Evolutionary conservation across 2,797 vertebrate species (phyloP).

Genomic region (Capromys pilorides): DNA sequence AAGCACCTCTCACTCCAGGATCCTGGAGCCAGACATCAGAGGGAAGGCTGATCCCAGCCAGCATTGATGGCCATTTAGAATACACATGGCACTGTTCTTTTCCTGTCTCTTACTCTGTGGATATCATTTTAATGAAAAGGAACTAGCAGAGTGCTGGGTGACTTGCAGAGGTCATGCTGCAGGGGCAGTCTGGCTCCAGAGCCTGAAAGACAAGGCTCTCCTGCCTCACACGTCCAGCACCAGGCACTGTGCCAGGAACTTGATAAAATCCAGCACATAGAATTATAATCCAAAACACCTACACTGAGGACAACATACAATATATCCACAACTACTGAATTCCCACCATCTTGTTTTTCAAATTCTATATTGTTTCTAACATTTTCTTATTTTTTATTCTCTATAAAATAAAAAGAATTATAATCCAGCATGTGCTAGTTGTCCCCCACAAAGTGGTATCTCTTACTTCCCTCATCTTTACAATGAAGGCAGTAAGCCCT

Average conservation of each 20-base stretch:
- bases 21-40: fast-evolving
- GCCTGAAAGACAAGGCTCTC: neutral
- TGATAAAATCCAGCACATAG: neutral
- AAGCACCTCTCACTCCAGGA: neutral
- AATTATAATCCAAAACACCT: neutral
- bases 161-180: neutral
- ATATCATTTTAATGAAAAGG: neutral
- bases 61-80: neutral
- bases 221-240: neutral
- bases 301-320: too few species aligned
- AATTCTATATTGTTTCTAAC: too few species aligned
- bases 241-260: neutral
- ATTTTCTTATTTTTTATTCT: too few species aligned
- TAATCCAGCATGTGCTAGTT: neutral
- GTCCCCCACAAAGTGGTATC: neutral
- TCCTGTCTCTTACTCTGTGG: fast-evolving
- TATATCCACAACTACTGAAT: too few species aligned
- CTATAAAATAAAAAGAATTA: neutral
- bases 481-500: neutral
- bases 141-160: neutral
- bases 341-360: too few species aligned
- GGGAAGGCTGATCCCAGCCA: neutral
- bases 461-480: neutral
- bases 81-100: fast-evolving
- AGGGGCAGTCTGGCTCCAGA: neutral